Evolutionary conservation across 2,797 vertebrate genomes (phyloP).

Genomic region (Mallotus villosus): DNA sequence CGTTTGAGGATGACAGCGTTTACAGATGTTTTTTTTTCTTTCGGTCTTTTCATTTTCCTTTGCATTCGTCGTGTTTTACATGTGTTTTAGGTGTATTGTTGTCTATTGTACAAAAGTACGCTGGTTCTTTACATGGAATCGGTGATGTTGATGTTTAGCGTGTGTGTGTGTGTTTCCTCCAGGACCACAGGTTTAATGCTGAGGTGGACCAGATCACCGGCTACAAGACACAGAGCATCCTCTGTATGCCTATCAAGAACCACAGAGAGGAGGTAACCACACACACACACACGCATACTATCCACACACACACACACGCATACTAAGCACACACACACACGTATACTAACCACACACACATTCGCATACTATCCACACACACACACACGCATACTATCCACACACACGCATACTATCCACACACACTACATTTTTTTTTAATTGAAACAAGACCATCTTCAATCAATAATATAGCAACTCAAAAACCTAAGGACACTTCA

Average conservation of each 20-base stretch:
- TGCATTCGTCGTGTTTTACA: too few relatives aligned
- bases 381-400: background rate
- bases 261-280: constrained; percentile 90
- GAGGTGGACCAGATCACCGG: constrained; percentile 97
- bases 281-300: background rate
- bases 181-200: constrained; percentile 96
- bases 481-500: too few relatives aligned
- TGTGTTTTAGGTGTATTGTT: too few relatives aligned
- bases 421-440: background rate
- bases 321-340: background rate
- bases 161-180: constrained; percentile 16
- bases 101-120: too few relatives aligned
- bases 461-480: too few relatives aligned
- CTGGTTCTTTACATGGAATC: too few relatives aligned
- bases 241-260: constrained; percentile 98
- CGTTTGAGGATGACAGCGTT: too few relatives aligned
- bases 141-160: too few relatives aligned
- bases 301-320: background rate
- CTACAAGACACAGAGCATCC: constrained; percentile 95
- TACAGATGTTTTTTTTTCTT: too few relatives aligned
- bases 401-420: background rate
- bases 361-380: too few relatives aligned
- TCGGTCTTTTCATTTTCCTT: too few relatives aligned
- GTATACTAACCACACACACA: background rate
- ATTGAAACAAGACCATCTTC: too few relatives aligned